These are phyloP conservation scores for Norana najaformis DNA, from an alignment of 2,888 invertebrate species.

Conservation along the genomic window DNA sequence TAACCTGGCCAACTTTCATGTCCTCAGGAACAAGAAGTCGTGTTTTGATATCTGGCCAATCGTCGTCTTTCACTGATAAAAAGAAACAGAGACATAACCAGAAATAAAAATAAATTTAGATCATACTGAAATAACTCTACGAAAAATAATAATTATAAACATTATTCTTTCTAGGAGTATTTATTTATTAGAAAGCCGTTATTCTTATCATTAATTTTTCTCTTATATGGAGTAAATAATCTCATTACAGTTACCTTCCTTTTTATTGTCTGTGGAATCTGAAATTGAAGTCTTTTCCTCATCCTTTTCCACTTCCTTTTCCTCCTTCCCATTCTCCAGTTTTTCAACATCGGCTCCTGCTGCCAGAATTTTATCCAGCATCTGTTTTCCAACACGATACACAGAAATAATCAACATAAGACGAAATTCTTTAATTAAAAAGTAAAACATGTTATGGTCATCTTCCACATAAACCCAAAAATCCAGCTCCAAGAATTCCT, in stretches of 20 bases:
- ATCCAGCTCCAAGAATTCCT: neutral
- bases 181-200: neutral
- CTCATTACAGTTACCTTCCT: neutral
- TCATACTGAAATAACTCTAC: too few species aligned
- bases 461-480: neutral
- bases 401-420: neutral
- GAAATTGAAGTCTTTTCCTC: constrained; percentile 25
- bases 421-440: neutral
- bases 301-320: constrained; percentile 40
- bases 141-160: too few species aligned
- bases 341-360: constrained; percentile 23
- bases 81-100: neutral
- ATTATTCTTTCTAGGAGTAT: too few species aligned
- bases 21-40: constrained; percentile 49
- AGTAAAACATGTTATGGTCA: neutral
- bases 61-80: neutral
- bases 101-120: neutral
- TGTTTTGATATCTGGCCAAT: constrained; percentile 26
- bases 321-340: constrained; percentile 38
- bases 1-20: constrained; percentile 51
- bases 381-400: constrained; percentile 17
- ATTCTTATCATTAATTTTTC: neutral
- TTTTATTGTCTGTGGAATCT: neutral
- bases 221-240: neutral
- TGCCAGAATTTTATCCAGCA: constrained; percentile 43